Conservation (phyloP, 2,797 vertebrate genomes). For the Streptopelia turtur region DNA sequence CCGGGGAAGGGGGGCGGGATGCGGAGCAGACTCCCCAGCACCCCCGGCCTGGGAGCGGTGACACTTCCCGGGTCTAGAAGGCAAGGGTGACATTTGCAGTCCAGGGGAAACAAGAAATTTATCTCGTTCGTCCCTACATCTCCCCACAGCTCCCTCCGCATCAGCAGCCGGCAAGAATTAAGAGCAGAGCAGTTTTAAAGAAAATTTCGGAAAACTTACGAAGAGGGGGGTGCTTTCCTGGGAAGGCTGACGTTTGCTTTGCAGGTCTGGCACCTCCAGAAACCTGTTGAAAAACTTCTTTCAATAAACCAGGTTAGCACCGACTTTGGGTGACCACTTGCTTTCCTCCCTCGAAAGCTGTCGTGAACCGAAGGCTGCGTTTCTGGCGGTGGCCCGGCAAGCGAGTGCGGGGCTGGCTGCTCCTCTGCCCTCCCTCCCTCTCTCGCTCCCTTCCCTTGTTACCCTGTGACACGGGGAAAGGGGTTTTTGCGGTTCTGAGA, state of each 20-base stretch:
- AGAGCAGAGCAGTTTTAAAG: neutral
- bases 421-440: neutral
- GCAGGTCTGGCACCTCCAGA: conserved; percentile 42
- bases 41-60: neutral
- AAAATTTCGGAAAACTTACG: conserved; percentile 48
- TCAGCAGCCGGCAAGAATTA: neutral
- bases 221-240: neutral
- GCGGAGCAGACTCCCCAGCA: neutral
- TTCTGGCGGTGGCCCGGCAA: conserved; percentile 70
- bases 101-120: neutral
- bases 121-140: neutral
- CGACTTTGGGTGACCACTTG: neutral
- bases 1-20: neutral
- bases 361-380: conserved; percentile 49
- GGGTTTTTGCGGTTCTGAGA: conserved; percentile 81
- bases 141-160: neutral
- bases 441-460: conserved; percentile 70
- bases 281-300: conserved; percentile 85
- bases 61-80: neutral
- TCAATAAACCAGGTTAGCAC: conserved; percentile 11
- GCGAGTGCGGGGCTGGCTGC: conserved; percentile 57
- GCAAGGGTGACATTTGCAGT: neutral
- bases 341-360: conserved; percentile 38
- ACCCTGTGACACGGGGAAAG: conserved; percentile 67
- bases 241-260: neutral